These are phyloP conservation scores for Oryzias sinensis DNA, from an alignment of 2,797 vertebrate genomes.

Conservation along the genomic window DNA sequence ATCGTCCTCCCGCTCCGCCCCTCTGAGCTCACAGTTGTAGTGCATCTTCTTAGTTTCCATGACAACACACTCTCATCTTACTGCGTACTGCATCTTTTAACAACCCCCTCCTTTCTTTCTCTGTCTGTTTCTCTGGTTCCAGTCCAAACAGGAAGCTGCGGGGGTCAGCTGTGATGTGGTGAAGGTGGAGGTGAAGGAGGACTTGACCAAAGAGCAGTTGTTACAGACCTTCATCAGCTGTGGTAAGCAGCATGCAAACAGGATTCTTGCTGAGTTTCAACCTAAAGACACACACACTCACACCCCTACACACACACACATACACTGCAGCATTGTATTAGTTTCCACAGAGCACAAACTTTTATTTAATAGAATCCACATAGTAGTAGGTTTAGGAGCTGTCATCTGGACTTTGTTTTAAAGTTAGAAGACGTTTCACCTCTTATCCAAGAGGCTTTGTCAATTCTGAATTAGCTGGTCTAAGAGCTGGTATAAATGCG, in stretches of 20 bases:
- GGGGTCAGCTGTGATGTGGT: constrained; percentile 87
- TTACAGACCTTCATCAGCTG: constrained; percentile 87
- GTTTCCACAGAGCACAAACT: no score
- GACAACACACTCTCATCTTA: constrained; percentile 46
- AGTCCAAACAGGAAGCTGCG: constrained; percentile 86
- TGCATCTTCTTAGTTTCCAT: constrained; percentile 62
- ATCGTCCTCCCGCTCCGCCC: constrained; percentile 34
- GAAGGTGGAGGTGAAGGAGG: constrained; percentile 84
- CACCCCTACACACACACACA: no score
- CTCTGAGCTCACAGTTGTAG: constrained; percentile 18
- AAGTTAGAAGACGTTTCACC: no score
- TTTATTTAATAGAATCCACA: no score
- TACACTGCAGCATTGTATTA: no score
- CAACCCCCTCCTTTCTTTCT: not conserved
- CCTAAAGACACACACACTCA: no score
- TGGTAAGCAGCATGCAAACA: constrained; percentile 71
- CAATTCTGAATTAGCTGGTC: no score
- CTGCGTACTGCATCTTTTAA: constrained; percentile 8
- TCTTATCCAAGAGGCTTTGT: no score
- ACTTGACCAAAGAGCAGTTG: constrained; percentile 90
- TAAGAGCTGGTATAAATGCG: no score
- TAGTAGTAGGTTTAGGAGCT: no score
- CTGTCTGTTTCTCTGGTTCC: constrained; percentile 41
- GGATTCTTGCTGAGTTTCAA: no score
- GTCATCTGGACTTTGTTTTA: no score